A percentile compares a stretch with the other conserved stretches of the same genome.
Conservation (phyloP, 2,888 invertebrate genomes). For the Myopa tessellatipennis region DNA sequence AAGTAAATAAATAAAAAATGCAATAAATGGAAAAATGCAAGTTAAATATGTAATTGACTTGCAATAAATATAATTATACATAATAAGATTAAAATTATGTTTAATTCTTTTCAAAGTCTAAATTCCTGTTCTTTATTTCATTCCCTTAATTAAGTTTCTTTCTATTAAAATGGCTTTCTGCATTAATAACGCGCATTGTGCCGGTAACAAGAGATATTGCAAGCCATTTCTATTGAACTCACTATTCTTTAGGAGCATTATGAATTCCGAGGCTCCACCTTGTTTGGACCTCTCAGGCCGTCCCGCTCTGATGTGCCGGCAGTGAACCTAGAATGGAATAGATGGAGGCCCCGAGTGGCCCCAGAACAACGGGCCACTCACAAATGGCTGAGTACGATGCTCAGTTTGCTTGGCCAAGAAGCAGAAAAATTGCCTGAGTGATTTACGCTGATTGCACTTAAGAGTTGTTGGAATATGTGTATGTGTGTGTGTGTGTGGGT, state of each 20-base stretch:
- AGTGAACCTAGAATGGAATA: slow-evolving; percentile 8
- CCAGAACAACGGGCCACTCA: background rate
- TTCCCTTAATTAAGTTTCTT: too few species aligned
- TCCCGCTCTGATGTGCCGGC: slow-evolving; percentile 12
- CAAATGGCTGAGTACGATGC: background rate
- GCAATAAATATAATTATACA: background rate
- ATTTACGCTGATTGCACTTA: slow-evolving; percentile 36
- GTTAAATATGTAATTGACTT: too few species aligned
- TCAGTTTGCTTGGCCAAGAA: slow-evolving; percentile 5
- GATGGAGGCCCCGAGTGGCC: background rate
- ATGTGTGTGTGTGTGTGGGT: slow-evolving; percentile 9
- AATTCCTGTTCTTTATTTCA: too few species aligned
- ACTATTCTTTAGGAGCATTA: background rate
- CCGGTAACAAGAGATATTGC: too few species aligned
- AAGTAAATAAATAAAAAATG: too few species aligned
- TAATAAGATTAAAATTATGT: too few species aligned
- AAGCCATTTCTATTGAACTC: too few species aligned
- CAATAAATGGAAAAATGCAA: too few species aligned
- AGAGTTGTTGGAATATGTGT: background rate
- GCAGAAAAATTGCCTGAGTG: slow-evolving; percentile 21
- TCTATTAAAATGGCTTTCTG: too few species aligned
- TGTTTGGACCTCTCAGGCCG: background rate
- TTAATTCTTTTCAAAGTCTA: too few species aligned
- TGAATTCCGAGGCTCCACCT: slow-evolving; percentile 33
- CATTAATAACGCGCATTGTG: too few species aligned